phyloP scores from a whole-genome alignment of 2,888 invertebrate species.

The Parnassius mnemosyne region DNA sequence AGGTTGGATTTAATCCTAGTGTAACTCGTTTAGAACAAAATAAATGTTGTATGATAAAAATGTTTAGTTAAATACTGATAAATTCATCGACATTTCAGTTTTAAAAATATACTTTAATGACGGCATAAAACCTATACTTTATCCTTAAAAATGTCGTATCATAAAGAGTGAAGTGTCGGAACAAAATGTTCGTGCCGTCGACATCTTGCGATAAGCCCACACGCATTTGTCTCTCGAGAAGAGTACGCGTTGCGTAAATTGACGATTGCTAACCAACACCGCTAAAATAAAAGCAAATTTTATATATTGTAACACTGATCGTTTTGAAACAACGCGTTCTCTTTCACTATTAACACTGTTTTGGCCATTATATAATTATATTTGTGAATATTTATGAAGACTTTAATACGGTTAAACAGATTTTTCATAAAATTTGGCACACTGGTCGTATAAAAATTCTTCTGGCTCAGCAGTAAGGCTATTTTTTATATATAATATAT shows the following conservation, averaged over 20 bases:
- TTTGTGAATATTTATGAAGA: background rate
- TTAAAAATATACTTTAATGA: background rate
- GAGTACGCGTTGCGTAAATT: background rate
- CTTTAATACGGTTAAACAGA: background rate
- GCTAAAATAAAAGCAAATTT: background rate
- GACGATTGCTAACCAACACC: background rate
- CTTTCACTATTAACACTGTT: background rate
- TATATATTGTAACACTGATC: background rate
- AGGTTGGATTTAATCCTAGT: too few relatives aligned
- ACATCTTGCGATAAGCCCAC: slow-evolving; percentile 15
- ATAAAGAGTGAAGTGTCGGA: slow-evolving; percentile 5
- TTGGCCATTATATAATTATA: background rate
- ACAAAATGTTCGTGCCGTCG: slow-evolving; percentile 9
- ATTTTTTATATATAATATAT: too few relatives aligned
- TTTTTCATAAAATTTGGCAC: too few relatives aligned
- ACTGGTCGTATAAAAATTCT: too few relatives aligned
- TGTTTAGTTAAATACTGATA: background rate
- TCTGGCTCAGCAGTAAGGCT: too few relatives aligned
- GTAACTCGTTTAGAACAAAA: too few relatives aligned
- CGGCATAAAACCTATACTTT: background rate
- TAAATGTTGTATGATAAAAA: background rate
- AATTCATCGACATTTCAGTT: background rate
- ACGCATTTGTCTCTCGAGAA: slow-evolving; percentile 10
- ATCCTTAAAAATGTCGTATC: background rate
- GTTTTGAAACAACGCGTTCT: too few relatives aligned